Percentiles rank a stretch among this genome's conserved stretches.
phyloP scores from a whole-genome alignment of 1,140 invertebrate genomes.

The Drosophila pseudoananassae region DNA sequence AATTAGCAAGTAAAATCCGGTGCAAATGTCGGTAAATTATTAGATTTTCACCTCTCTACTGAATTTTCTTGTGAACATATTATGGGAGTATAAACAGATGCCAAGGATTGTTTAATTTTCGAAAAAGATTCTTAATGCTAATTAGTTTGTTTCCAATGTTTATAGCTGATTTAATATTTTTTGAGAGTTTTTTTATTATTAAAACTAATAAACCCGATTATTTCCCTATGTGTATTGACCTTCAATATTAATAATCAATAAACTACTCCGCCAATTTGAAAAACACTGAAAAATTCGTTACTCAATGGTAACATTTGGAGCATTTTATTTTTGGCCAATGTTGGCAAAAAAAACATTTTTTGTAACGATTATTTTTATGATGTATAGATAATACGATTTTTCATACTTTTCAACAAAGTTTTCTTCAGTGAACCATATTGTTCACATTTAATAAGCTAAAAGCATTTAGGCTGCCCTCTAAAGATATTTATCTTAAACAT shows the following conservation, averaged over 20 bases:
- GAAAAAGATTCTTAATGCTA: background rate
- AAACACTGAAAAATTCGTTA: slow-evolving; percentile 9
- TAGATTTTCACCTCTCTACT: slow-evolving; percentile 35
- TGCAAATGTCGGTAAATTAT: slow-evolving; percentile 76
- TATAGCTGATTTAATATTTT: background rate
- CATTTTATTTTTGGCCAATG: background rate
- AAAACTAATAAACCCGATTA: background rate
- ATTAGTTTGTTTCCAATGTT: background rate
- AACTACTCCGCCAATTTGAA: background rate
- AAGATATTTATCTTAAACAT: slow-evolving; percentile 81
- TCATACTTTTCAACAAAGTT: slow-evolving; percentile 14
- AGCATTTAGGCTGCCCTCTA: slow-evolving; percentile 57
- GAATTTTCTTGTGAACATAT: background rate
- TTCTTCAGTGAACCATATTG: slow-evolving; percentile 30
- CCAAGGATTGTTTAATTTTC: background rate
- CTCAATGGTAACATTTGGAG: background rate
- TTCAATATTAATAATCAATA: slow-evolving; percentile 30
- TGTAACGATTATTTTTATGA: no score
- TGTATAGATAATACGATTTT: no score
- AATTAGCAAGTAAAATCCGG: slow-evolving; percentile 77
- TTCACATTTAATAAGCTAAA: slow-evolving; percentile 77
- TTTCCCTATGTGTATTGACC: background rate
- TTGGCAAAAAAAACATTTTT: background rate
- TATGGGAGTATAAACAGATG: background rate
- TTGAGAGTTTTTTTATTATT: background rate